Base-by-base conservation (phyloP, 1,140 invertebrate genomes). In the Drosophila hydei region DNA sequence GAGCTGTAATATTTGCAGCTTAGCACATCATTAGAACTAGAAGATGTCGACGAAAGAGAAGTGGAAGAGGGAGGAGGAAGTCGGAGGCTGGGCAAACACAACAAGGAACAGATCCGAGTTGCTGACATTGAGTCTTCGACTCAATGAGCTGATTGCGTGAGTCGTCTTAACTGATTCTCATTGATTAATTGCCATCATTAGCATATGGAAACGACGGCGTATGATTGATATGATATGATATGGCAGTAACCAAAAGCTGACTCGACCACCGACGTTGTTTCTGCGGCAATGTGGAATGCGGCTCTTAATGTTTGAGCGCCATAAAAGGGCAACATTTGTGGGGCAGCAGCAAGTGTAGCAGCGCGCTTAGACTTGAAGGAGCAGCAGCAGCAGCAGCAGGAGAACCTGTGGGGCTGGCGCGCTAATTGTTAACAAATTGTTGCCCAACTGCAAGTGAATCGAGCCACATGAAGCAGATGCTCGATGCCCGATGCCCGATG, bases 171-270 rank as follows among this genome's bases (percentile, higher is more conserved):
- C 78, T 83, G 83, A 87, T 89, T 83, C 75, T 50, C 75, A 87
- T 87, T 87, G 83, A 87, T 87, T 87, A 87, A 87, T 87, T 87
- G 83, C 83, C 72, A 83, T 87, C 78, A 88, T 87, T 87, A 87
- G 83, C 83, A 87, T 87, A 87, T 75, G 72, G 58, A 73, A 85
- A 87, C 77, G 83, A 88, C 77, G 78, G 64, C 75, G 11, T 33
- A 87, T 87, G 83, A 87, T 88, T 88, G 83, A 87, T 88, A 83
- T 77, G 80, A 65, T 42, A 42, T 42, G 16, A 42, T 42, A 42
- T 42, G n/a, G 16, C 38, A 16, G 38, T 14, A 40, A 40, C n/a
- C 12, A 40, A 40, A 42, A 12, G 47, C 12, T 12, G 23, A 1
- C 5, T 16, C 47, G 79, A 81, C 81, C 83, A 87, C 83, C 83